Percentiles rank a stretch among this genome's conserved stretches.
phyloP scores from a whole-genome alignment of 2,797 vertebrate genomes.

The Limosa lapponica region DNA sequence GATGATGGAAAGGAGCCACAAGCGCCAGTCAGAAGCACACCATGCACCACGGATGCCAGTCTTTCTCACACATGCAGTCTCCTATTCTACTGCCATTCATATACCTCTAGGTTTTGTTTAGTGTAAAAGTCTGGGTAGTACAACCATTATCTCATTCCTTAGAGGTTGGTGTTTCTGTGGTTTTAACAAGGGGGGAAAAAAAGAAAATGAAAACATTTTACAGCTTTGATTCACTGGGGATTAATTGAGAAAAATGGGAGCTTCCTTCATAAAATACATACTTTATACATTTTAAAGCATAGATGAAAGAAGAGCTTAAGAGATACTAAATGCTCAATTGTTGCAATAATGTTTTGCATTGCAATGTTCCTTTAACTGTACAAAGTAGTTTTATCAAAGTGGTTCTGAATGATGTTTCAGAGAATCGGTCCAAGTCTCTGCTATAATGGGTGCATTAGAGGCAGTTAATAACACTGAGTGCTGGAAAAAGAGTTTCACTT shows the following conservation, averaged over 20 bases:
- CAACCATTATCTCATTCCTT: slow-evolving; percentile 45
- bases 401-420: not conserved
- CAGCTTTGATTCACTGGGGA: slow-evolving; percentile 25
- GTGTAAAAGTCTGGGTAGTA: slow-evolving; percentile 31
- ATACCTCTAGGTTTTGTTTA: slow-evolving; percentile 58
- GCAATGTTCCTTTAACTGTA: not conserved
- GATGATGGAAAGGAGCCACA: slow-evolving; percentile 26
- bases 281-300: slow-evolving; percentile 9
- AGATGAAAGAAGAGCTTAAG: slow-evolving; percentile 8
- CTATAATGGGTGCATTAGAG: not conserved
- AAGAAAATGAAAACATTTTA: slow-evolving; percentile 51
- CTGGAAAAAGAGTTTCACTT: not conserved
- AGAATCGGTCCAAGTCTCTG: not conserved
- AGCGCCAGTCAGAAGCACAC: slow-evolving; percentile 57
- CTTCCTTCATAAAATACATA: slow-evolving; percentile 34
- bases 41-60: slow-evolving; percentile 66
- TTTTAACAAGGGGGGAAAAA: slow-evolving; percentile 55
- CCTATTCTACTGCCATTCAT: slow-evolving; percentile 64
- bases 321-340: not conserved
- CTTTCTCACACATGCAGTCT: slow-evolving; percentile 70
- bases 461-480: not conserved
- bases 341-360: not conserved
- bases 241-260: slow-evolving; percentile 18
- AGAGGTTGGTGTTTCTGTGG: slow-evolving; percentile 63
- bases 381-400: not conserved